Percentiles rank a stretch among this genome's conserved stretches.
Conservation (phyloP, 2,888 invertebrate genomes). For the Philaethria dido region DNA sequence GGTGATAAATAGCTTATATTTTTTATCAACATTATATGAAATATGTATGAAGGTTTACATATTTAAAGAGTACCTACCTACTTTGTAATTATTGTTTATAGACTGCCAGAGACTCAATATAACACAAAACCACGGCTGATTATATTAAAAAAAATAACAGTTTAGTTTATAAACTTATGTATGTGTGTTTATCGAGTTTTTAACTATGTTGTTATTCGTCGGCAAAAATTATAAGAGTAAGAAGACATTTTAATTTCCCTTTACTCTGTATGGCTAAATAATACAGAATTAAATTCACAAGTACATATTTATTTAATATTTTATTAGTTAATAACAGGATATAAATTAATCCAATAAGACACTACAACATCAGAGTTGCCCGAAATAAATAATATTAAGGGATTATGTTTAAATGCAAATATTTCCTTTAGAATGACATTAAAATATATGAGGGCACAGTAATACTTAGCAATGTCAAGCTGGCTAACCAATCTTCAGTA, state of each 20-base stretch:
- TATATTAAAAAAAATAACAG: constrained; percentile 23
- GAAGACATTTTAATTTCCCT: too few relatives aligned
- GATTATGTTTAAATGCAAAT: constrained; percentile 20
- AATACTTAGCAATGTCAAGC: neutral
- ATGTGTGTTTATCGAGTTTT: constrained; percentile 30
- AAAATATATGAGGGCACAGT: constrained; percentile 21
- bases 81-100: constrained; percentile 34
- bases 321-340: constrained; percentile 22
- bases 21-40: constrained; percentile 30
- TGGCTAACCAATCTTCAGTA: constrained; percentile 1
- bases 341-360: constrained; percentile 33
- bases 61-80: constrained; percentile 21
- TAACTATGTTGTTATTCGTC: constrained; percentile 11
- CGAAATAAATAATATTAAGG: constrained; percentile 26
- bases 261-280: too few relatives aligned
- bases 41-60: constrained; percentile 23
- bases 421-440: constrained; percentile 15
- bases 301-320: constrained; percentile 15
- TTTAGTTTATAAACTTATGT: neutral
- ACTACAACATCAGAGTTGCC: constrained; percentile 2
- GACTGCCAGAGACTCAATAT: constrained; percentile 19
- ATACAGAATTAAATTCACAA: too few relatives aligned
- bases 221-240: too few relatives aligned
- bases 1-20: constrained; percentile 30
- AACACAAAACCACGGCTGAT: constrained; percentile 23